A percentile compares a stretch with the other conserved stretches of the same genome.
These are phyloP conservation scores for Opisthocomus hoazin DNA, from an alignment of 2,113 vertebrate species.

Conservation along the genomic window DNA sequence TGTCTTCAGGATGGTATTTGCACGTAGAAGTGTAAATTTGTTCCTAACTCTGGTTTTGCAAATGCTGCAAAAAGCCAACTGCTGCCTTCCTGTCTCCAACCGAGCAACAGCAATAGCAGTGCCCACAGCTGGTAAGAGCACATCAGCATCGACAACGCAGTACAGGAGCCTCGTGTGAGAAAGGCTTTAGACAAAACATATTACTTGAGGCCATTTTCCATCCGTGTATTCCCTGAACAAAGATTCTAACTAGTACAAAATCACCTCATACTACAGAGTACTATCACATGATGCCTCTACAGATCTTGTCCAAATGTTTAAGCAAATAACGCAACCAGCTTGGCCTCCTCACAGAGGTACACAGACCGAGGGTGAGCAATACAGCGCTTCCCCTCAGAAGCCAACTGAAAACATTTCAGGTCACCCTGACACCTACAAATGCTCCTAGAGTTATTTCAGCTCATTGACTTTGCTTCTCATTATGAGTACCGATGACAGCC, in stretches of 20 bases:
- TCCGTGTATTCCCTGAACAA: background rate
- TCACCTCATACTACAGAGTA: background rate
- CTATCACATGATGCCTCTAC: background rate
- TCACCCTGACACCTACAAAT: background rate
- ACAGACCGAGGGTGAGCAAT: background rate
- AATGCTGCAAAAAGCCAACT: background rate
- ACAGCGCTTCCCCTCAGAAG: background rate
- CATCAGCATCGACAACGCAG: background rate
- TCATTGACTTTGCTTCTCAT: accelerated
- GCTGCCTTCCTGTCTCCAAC: background rate
- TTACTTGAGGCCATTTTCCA: background rate
- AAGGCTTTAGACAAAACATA: background rate
- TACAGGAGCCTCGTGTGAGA: background rate
- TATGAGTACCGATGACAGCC: accelerated
- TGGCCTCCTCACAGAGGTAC: background rate
- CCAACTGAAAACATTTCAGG: background rate
- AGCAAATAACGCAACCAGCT: background rate
- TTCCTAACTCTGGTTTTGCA: background rate
- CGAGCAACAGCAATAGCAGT: accelerated
- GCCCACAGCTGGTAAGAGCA: background rate
- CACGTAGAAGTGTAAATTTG: background rate
- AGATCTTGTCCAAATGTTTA: background rate
- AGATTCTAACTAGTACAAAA: background rate
- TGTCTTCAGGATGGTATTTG: background rate
- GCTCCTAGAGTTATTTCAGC: background rate